phyloP scores from a whole-genome alignment of 2,888 invertebrate species.

The Ceramica pisi region DNA sequence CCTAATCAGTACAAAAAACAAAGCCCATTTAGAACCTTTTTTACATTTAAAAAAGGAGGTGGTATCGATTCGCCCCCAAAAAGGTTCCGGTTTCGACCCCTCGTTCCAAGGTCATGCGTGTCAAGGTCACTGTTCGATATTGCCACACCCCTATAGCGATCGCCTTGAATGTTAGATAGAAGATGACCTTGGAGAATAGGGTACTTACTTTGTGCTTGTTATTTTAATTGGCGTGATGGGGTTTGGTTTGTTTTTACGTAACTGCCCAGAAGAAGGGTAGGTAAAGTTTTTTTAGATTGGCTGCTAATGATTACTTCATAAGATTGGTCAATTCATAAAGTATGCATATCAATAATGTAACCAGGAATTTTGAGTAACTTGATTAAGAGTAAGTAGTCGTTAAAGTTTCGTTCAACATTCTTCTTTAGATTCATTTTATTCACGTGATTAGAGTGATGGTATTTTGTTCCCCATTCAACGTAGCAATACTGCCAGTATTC shows the following conservation, averaged over 20 bases:
- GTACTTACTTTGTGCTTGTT: background rate
- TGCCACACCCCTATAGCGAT: constrained; percentile 53
- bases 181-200: constrained; percentile 10
- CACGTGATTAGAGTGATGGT: too few relatives aligned
- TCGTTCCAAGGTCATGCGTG: constrained; percentile 39
- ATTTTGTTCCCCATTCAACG: too few relatives aligned
- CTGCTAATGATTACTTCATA: too few relatives aligned
- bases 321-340: too few relatives aligned
- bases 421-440: too few relatives aligned
- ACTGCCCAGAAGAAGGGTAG: too few relatives aligned
- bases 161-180: constrained; percentile 43
- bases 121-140: constrained; percentile 36
- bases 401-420: too few relatives aligned
- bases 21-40: constrained; percentile 16
- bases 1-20: constrained; percentile 12
- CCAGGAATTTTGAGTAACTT: too few relatives aligned
- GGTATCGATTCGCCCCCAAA: constrained; percentile 49
- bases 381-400: too few relatives aligned
- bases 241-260: background rate
- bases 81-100: constrained; percentile 45
- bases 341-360: too few relatives aligned
- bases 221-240: background rate
- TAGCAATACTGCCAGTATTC: too few relatives aligned
- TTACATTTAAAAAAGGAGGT: constrained; percentile 44
- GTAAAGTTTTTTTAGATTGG: too few relatives aligned